Evolutionary conservation across 2,113 vertebrate genomes (phyloP).

Genomic region (Zeus faber): DNA sequence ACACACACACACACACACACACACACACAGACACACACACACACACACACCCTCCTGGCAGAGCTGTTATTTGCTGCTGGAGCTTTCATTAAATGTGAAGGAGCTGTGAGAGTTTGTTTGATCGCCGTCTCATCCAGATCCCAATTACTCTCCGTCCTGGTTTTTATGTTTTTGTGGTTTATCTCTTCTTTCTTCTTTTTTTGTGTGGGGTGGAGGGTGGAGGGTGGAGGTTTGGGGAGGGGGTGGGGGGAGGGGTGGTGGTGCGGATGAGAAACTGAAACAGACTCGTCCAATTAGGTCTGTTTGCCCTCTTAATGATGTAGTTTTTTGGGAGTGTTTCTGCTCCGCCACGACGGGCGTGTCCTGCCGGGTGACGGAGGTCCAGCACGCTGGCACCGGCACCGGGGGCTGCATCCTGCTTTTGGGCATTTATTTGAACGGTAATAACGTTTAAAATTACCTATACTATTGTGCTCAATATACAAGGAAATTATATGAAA

Average conservation of each 20-base stretch:
- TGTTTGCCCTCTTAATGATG: conserved; percentile 18
- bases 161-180: no score
- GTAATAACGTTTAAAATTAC: no score
- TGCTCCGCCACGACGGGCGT: no score
- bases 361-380: no score
- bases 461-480: no score
- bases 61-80: conserved; percentile 36
- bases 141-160: conserved; percentile 55
- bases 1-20: conserved; percentile 26
- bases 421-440: no score
- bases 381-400: no score
- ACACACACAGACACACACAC: conserved; percentile 24
- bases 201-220: conserved; percentile 13
- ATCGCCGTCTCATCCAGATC: conserved; percentile 43
- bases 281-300: conserved; percentile 42
- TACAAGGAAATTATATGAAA: no score
- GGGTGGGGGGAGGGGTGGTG: background rate
- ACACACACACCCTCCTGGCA: background rate
- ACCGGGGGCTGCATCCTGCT: no score
- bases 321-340: no score
- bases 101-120: conserved; percentile 54
- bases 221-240: background rate
- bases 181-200: no score
- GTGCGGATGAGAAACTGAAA: conserved; percentile 11
- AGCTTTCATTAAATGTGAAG: conserved; percentile 56